These are phyloP conservation scores for Noctua comes DNA, from an alignment of 2,888 invertebrate genomes.

Conservation along the genomic window DNA sequence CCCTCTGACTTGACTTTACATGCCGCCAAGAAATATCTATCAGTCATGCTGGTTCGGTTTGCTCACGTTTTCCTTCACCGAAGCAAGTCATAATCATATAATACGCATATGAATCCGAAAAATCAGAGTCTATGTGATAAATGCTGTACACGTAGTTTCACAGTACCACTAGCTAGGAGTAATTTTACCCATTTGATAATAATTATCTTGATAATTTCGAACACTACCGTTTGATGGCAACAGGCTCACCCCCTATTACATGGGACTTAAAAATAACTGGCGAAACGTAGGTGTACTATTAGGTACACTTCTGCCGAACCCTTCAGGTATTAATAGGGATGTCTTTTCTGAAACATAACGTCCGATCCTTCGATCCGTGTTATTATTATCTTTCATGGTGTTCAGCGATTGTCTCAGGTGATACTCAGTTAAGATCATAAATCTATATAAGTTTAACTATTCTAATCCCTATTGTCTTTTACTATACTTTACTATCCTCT, in stretches of 20 bases:
- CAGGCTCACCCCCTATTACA: neutral
- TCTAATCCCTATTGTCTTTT: neutral
- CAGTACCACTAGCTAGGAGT: no score
- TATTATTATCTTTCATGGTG: conserved; percentile 12
- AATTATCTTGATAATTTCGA: no score
- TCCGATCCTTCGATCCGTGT: neutral
- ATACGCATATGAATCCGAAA: no score
- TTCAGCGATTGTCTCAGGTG: conserved; percentile 22
- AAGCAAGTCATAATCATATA: no score
- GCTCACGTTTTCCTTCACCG: no score
- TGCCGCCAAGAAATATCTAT: no score
- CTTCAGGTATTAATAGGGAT: neutral
- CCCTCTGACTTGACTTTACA: no score
- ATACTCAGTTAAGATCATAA: conserved; percentile 17
- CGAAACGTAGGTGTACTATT: neutral
- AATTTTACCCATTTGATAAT: no score
- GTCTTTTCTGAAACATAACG: neutral
- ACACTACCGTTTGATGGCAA: neutral
- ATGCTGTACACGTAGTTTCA: no score
- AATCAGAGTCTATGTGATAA: no score
- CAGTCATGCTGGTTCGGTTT: no score
- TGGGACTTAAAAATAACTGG: neutral
- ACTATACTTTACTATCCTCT: neutral
- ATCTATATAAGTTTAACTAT: neutral
- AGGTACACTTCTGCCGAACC: neutral